Evolutionary conservation across 2,797 vertebrate species (phyloP).

Genomic region (Epinephelus awoara): DNA sequence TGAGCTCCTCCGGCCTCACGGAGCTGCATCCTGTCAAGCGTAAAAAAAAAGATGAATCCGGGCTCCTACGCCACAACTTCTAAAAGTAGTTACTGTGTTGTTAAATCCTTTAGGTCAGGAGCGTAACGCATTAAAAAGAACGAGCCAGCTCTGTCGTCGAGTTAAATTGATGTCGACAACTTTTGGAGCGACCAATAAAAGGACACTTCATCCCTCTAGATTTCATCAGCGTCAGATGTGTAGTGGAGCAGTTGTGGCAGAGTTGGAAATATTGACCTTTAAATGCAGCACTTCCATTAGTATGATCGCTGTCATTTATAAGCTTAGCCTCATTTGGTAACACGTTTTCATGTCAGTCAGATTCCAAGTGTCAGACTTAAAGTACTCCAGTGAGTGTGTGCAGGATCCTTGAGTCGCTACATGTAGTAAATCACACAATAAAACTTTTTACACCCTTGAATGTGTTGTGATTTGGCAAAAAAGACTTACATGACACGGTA

Average conservation of each 20-base stretch:
- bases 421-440: not conserved
- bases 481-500: not conserved
- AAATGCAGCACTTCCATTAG: constrained; percentile 14
- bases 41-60: constrained; percentile 29
- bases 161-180: constrained; percentile 51
- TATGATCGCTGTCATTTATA: constrained; percentile 17
- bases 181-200: constrained; percentile 43
- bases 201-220: constrained; percentile 45
- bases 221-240: constrained; percentile 50
- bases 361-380: not conserved
- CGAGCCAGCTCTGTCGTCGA: constrained; percentile 21
- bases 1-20: constrained; percentile 38
- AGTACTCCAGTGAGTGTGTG: not conserved
- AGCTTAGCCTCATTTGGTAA: not conserved
- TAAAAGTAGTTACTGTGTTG: constrained; percentile 43
- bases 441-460: not conserved
- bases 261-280: constrained; percentile 42
- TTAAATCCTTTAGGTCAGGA: constrained; percentile 44
- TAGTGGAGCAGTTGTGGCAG: constrained; percentile 16
- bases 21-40: constrained; percentile 43
- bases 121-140: constrained; percentile 15
- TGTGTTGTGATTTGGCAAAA: not conserved
- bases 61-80: constrained; percentile 39
- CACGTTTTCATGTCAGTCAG: not conserved
- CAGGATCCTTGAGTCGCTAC: not conserved